A percentile compares a stretch with the other conserved stretches of the same genome.
Conservation (phyloP, 1,140 invertebrate species). For the Apis cerana region DNA sequence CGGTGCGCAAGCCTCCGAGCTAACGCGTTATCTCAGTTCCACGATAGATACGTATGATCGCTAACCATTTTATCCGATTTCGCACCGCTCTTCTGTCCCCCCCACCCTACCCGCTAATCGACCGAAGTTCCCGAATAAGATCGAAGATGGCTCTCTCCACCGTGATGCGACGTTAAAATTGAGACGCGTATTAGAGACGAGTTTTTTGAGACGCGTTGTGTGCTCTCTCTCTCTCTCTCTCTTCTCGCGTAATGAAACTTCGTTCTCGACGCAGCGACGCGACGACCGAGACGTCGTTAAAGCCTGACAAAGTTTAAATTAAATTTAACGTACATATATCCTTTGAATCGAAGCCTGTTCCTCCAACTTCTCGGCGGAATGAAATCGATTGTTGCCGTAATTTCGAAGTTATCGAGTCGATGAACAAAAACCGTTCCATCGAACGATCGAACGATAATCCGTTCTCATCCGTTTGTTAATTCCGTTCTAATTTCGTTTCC, state of each 20-base stretch:
- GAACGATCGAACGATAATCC: background rate
- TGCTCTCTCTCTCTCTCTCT: too few relatives aligned
- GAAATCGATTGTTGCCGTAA: slow-evolving; percentile 8
- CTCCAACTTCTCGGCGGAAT: background rate
- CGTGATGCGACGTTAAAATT: background rate
- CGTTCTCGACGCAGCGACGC: background rate
- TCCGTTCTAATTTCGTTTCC: background rate
- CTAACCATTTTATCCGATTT: slow-evolving; percentile 35
- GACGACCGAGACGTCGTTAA: background rate
- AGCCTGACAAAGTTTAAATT: slow-evolving; percentile 30
- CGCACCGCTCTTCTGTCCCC: background rate
- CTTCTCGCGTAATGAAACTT: background rate
- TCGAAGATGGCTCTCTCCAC: too few relatives aligned
- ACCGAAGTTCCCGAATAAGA: background rate
- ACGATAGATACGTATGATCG: slow-evolving; percentile 24
- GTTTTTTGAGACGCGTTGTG: too few relatives aligned
- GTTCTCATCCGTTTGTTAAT: background rate
- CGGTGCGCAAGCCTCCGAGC: background rate
- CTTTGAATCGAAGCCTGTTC: too few relatives aligned
- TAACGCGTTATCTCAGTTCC: slow-evolving; percentile 20
- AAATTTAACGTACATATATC: slow-evolving; percentile 15
- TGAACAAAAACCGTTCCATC: background rate
- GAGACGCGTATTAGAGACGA: too few relatives aligned
- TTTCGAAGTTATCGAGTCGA: slow-evolving; percentile 12
- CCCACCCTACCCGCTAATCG: slow-evolving; percentile 16